Conservation (phyloP, 1,140 invertebrate species). For the Bombus fervidus region DNA sequence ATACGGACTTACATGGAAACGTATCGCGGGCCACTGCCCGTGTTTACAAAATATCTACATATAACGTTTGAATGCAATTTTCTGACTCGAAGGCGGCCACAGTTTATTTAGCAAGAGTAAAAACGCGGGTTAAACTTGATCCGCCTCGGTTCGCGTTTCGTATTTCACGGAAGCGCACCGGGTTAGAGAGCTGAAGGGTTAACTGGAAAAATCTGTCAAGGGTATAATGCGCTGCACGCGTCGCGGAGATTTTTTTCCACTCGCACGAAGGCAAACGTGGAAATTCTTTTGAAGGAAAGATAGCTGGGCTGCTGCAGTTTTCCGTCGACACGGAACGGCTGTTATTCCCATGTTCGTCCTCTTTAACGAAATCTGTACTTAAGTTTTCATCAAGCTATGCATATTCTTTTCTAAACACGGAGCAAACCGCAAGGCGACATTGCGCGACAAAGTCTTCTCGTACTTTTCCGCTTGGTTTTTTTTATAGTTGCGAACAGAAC, state of each 20-base stretch:
- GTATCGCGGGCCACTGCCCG: no score
- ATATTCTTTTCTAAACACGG: constrained; percentile 26
- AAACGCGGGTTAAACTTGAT: constrained; percentile 14
- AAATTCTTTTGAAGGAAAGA: constrained; percentile 31
- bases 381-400: constrained; percentile 19
- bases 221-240: constrained; percentile 16
- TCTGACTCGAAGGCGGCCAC: neutral
- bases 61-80: neutral
- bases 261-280: constrained; percentile 10
- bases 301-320: constrained; percentile 27
- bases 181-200: constrained; percentile 1
- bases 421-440: constrained; percentile 6
- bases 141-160: neutral
- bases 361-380: constrained; percentile 45
- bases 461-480: neutral
- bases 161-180: neutral
- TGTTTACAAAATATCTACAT: neutral
- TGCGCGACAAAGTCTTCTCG: neutral
- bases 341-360: constrained; percentile 22
- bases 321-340: constrained; percentile 38
- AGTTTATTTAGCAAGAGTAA: constrained; percentile 10
- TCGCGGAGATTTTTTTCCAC: neutral
- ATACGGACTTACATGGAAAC: neutral
- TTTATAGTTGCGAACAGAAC: neutral
- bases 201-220: constrained; percentile 47